A percentile compares a stretch with the other conserved stretches of the same genome.
These are phyloP conservation scores for Colossoma macropomum DNA, from an alignment of 2,113 vertebrate species.

Conservation along the genomic window DNA sequence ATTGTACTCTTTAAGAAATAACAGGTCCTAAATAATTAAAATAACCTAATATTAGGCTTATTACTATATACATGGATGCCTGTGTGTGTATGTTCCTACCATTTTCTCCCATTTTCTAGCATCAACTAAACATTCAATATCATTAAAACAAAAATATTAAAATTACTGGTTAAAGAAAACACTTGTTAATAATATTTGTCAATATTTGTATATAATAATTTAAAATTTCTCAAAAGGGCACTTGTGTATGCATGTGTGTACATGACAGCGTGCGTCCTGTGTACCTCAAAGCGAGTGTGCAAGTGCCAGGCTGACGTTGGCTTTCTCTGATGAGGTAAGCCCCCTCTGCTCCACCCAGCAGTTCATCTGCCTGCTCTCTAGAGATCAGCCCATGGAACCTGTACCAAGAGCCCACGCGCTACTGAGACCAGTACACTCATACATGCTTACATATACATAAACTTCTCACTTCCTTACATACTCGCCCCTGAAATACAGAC, in stretches of 20 bases:
- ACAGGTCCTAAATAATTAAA: too few relatives aligned
- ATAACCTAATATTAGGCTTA: too few relatives aligned
- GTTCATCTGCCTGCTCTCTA: slow-evolving; percentile 91
- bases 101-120: too few relatives aligned
- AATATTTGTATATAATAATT: too few relatives aligned
- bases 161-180: too few relatives aligned
- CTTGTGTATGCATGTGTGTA: background rate
- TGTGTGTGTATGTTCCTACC: too few relatives aligned
- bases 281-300: slow-evolving; percentile 95
- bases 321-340: slow-evolving; percentile 97
- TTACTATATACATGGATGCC: too few relatives aligned
- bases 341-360: slow-evolving; percentile 87
- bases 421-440: background rate
- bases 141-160: too few relatives aligned
- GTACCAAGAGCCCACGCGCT: slow-evolving; percentile 34
- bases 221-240: too few relatives aligned
- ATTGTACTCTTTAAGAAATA: too few relatives aligned
- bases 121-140: too few relatives aligned
- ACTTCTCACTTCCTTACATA: slow-evolving; percentile 12
- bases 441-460: slow-evolving; percentile 2
- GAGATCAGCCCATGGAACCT: slow-evolving; percentile 97
- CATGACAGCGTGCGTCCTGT: background rate
- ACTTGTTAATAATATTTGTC: too few relatives aligned
- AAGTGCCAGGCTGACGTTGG: slow-evolving; percentile 93
- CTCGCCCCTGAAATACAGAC: background rate